phyloP scores from a whole-genome alignment of 2,797 vertebrate genomes.

The Thripadectes ignobilis region DNA sequence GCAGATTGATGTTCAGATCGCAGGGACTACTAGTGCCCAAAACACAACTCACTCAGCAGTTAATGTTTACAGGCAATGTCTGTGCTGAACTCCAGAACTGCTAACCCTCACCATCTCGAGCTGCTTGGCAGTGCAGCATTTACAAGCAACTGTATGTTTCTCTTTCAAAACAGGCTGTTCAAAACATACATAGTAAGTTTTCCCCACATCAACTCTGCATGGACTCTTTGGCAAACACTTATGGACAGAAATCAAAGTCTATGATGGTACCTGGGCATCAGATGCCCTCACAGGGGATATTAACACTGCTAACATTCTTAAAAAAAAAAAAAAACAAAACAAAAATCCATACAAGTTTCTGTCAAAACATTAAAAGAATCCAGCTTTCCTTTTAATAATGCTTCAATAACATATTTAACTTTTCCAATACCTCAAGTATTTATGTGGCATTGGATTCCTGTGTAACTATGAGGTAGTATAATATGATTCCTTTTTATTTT shows the following conservation, averaged over 20 bases:
- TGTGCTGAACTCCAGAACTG: not conserved
- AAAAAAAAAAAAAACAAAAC: constrained; percentile 51
- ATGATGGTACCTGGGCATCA: not conserved
- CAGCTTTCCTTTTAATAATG: constrained; percentile 38
- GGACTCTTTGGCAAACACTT: not conserved
- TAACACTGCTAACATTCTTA: not conserved
- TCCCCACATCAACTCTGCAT: not conserved
- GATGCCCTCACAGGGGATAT: not conserved
- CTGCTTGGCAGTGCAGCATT: not conserved
- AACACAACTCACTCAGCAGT: not conserved
- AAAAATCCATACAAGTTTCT: constrained; percentile 12
- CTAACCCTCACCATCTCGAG: not conserved
- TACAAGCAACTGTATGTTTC: not conserved
- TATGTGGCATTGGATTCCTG: not conserved
- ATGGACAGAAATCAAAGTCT: not conserved
- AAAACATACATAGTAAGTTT: not conserved
- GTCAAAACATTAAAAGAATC: not conserved
- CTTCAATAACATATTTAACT: not conserved
- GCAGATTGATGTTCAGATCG: not conserved
- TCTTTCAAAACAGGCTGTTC: not conserved
- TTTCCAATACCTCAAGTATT: not conserved
- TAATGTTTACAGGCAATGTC: not conserved
- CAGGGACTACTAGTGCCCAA: not conserved
- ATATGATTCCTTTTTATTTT: not conserved
- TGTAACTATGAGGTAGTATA: not conserved